These are phyloP conservation scores for Trissolcus brochymenae DNA, from an alignment of 2,888 invertebrate species.

Conservation along the genomic window DNA sequence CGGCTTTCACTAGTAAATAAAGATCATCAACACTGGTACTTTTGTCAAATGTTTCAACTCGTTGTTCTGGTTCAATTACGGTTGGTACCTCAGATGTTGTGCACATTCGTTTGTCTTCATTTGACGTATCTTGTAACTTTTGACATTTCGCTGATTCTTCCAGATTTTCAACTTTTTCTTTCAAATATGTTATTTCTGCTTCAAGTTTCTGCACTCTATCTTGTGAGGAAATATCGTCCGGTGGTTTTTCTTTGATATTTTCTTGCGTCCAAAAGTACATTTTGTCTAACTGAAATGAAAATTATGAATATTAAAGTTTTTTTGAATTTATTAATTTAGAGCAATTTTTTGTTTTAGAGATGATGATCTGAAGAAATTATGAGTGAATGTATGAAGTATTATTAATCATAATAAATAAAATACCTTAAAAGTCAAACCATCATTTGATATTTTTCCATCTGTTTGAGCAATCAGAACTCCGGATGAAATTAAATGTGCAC, in stretches of 20 bases:
- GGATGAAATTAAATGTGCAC: conserved; percentile 90
- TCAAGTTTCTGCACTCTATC: conserved; percentile 60
- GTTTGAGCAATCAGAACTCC: conserved; percentile 89
- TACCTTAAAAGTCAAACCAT: conserved; percentile 84
- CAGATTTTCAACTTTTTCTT: conserved; percentile 59
- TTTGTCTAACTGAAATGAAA: conserved; percentile 81
- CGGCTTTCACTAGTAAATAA: neutral
- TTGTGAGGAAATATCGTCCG: conserved; percentile 87
- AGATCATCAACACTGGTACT: neutral
- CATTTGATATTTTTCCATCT: conserved; percentile 80
- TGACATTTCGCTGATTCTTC: conserved; percentile 46
- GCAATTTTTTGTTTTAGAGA: neutral
- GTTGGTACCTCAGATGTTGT: neutral
- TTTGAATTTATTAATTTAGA: neutral
- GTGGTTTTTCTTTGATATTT: conserved; percentile 80
- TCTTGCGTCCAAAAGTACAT: conserved; percentile 95
- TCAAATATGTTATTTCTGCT: conserved; percentile 54
- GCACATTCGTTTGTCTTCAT: neutral
- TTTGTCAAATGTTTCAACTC: neutral
- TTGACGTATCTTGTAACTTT: neutral
- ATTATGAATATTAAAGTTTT: neutral
- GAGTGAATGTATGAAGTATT: neutral
- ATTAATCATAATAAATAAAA: neutral
- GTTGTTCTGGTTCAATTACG: neutral
- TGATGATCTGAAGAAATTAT: neutral